Conservation (phyloP, 2,113 vertebrate genomes). For the Andinoacara biseriatus region DNA sequence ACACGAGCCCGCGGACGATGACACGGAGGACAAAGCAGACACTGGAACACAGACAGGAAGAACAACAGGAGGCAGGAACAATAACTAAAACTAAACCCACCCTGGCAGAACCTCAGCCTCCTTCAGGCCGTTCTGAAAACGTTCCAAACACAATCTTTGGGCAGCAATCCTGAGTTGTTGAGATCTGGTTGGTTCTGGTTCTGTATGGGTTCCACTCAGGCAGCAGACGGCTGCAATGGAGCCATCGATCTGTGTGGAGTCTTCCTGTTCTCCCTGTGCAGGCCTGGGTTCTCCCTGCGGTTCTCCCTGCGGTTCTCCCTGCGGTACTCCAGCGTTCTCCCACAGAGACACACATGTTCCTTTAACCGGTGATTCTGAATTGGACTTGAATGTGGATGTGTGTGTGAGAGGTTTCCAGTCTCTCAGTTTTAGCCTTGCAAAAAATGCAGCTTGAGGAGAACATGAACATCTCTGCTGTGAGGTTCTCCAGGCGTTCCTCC, state of each 20-base stretch:
- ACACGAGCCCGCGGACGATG: no score
- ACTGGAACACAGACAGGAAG: no score
- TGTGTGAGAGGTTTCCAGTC: not conserved
- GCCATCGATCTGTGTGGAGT: not conserved
- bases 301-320: no score
- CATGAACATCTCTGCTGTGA: accelerated
- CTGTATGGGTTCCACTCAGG: not conserved
- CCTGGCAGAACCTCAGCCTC: no score
- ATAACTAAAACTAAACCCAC: no score
- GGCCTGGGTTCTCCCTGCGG: not conserved
- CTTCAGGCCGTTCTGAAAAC: no score
- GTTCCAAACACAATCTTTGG: no score
- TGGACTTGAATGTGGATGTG: accelerated
- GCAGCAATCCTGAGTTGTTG: no score
- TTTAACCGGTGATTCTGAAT: not conserved
- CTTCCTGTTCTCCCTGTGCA: not conserved
- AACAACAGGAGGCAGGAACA: no score
- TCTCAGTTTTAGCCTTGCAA: not conserved
- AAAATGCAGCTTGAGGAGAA: accelerated
- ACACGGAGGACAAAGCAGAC: no score
- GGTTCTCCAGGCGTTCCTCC: no score
- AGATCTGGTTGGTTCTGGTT: not conserved
- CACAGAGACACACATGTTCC: not conserved
- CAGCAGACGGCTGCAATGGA: not conserved
- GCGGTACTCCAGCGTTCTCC: no score